phyloP scores from a whole-genome alignment of 30 jellyfish, hydroid and myxozoan genomes.

The Hydractinia symbiolongicarpus region DNA sequence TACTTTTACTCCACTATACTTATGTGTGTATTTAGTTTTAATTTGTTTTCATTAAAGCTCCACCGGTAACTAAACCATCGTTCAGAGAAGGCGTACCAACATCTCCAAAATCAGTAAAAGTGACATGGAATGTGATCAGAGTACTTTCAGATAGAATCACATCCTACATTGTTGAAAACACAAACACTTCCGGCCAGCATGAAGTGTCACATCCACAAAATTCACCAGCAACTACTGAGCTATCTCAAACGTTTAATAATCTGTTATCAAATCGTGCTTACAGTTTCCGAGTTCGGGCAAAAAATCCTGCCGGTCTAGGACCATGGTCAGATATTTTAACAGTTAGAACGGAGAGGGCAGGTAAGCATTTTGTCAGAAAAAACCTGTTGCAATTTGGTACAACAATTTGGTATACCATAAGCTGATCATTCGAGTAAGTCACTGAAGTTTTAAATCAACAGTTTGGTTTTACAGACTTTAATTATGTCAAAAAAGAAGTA shows the following conservation, averaged over 20 bases:
- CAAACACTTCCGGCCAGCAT: not conserved
- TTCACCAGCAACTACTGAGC: not conserved
- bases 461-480: too few species aligned
- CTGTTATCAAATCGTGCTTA: not conserved
- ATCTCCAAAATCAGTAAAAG: not conserved
- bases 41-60: too few species aligned
- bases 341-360: not conserved
- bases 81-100: not conserved
- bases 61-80: not conserved
- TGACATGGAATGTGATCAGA: conserved; percentile 1
- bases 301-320: conserved; percentile 3
- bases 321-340: not conserved
- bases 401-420: too few species aligned
- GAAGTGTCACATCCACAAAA: not conserved
- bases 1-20: too few species aligned
- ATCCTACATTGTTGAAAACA: not conserved
- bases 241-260: not conserved
- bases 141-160: not conserved
- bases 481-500: too few species aligned
- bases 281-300: not conserved
- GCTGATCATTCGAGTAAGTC: too few species aligned
- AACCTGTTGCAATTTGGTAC: too few species aligned
- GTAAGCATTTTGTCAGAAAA: not conserved
- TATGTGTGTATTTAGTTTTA: not conserved
- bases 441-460: too few species aligned